Base-by-base conservation (phyloP, 2,797 vertebrate species). In the Girardinus metallicus region DNA sequence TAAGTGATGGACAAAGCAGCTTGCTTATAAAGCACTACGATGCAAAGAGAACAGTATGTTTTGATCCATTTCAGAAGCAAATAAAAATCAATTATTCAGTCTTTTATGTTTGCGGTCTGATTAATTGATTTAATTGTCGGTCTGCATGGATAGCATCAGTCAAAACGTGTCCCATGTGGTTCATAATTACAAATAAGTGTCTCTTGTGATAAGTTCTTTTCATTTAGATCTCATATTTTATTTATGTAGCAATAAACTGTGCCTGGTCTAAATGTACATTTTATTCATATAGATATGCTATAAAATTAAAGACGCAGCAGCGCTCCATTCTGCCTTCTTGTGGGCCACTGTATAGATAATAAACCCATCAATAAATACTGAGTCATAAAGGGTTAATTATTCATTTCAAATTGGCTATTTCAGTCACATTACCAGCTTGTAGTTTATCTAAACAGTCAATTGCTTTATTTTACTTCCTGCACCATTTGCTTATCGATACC, bases 321-420 rank as follows among this genome's bases (percentile, higher is more conserved):
- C 55, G 4, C 49, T 0, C 3, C 60, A 75, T 18, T 66, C 34
- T 66, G 34, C 36, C n/a, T 47, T 0, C 0, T n/a, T 44, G 36
- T 26, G 26, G 60, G 41, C 51, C 26, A 39, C 60, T 78, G 11
- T 49, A 71, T 66, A n/a, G 15, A 39, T 29, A 46, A 23, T 74
- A 77, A 68, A 44, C 23, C 57, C 34, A 11, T 70, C 43, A 72
- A 43, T 55, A 70, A 70, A 36, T 10, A 29, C 36, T 8, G 29
- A 73, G 73, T 79, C 77, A 57, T 76, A 44, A 76, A 83, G 51
- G 29, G 55, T 44, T 73, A 72, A 46, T 31, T 47, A 49, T 78
- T 75, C 2, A 36, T 57, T 47, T 72, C 60, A 62, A 79, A 75
- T 72, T 21, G 7, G 36, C 51, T 71, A 74, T 60, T 78, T 43